phyloP scores from a whole-genome alignment of 2,888 invertebrate species.

The Deilephila elpenor region DNA sequence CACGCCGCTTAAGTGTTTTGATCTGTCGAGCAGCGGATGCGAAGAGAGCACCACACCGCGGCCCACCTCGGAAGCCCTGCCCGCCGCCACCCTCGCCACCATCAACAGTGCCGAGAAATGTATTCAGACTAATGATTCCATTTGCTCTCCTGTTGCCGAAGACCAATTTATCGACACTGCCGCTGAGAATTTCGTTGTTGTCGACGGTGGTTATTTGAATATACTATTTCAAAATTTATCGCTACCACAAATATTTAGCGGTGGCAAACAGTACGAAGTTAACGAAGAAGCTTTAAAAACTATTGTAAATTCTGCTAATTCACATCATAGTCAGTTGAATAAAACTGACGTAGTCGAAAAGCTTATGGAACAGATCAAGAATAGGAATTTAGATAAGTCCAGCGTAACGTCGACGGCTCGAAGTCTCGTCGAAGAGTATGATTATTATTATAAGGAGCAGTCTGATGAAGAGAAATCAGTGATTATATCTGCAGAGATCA shows the following conservation, averaged over 20 bases:
- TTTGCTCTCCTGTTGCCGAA: constrained; percentile 38
- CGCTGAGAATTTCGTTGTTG: constrained; percentile 68
- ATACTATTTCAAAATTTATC: constrained; percentile 73
- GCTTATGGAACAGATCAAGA: constrained; percentile 67
- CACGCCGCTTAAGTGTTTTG: constrained; percentile 76
- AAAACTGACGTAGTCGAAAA: constrained; percentile 59
- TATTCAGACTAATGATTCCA: constrained; percentile 68
- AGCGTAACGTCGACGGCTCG: constrained; percentile 74
- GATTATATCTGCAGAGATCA: constrained; percentile 39
- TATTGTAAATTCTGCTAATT: constrained; percentile 67
- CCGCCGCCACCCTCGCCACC: constrained; percentile 27
- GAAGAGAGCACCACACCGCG: constrained; percentile 65
- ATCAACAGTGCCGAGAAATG: constrained; percentile 66
- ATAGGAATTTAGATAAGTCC: constrained; percentile 58
- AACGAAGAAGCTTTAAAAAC: constrained; percentile 74
- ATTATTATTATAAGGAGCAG: constrained; percentile 71
- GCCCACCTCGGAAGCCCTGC: constrained; percentile 41
- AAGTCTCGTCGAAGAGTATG: constrained; percentile 76
- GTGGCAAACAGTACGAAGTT: constrained; percentile 75
- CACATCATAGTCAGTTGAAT: constrained; percentile 48
- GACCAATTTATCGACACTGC: constrained; percentile 56
- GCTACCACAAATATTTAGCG: constrained; percentile 73
- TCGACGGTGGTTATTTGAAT: constrained; percentile 76
- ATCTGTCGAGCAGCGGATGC: constrained; percentile 75
- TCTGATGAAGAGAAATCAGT: constrained; percentile 54